A percentile compares a stretch with the other conserved stretches of the same genome.
phyloP scores from a whole-genome alignment of 2,888 invertebrate genomes.

The Aricia artaxerxes region DNA sequence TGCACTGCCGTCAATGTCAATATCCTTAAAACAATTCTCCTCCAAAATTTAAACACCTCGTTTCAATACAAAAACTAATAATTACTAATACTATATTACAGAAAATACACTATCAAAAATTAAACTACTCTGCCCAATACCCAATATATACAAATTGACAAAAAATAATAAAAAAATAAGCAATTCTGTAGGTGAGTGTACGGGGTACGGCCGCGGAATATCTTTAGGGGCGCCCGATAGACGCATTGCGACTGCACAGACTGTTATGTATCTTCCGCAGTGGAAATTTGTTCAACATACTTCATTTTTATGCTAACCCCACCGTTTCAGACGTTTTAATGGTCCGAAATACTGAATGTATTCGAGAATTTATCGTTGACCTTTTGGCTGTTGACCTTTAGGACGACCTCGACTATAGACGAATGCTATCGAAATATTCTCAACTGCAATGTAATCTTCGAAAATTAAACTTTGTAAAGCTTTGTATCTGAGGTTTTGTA shows the following conservation, averaged over 20 bases:
- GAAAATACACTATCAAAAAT: neutral
- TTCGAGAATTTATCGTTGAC: neutral
- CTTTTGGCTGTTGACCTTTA: slow-evolving; percentile 12
- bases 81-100: neutral
- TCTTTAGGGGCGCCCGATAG: slow-evolving; percentile 39
- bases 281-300: slow-evolving; percentile 39
- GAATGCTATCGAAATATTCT: neutral
- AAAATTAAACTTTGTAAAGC: too few relatives aligned
- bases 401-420: neutral
- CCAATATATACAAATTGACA: neutral
- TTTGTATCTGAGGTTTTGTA: too few relatives aligned
- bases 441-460: neutral
- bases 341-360: slow-evolving; percentile 7
- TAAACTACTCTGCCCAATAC: neutral
- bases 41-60: too few relatives aligned
- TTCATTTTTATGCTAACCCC: slow-evolving; percentile 22
- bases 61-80: neutral
- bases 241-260: slow-evolving; percentile 43
- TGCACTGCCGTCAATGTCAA: too few relatives aligned
- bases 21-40: too few relatives aligned
- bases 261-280: slow-evolving; percentile 43
- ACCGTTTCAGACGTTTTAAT: slow-evolving; percentile 14
- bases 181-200: neutral
- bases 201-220: slow-evolving; percentile 38
- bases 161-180: neutral